These are phyloP conservation scores for Clamator glandarius DNA, from an alignment of 2,797 vertebrate genomes.

Conservation along the genomic window DNA sequence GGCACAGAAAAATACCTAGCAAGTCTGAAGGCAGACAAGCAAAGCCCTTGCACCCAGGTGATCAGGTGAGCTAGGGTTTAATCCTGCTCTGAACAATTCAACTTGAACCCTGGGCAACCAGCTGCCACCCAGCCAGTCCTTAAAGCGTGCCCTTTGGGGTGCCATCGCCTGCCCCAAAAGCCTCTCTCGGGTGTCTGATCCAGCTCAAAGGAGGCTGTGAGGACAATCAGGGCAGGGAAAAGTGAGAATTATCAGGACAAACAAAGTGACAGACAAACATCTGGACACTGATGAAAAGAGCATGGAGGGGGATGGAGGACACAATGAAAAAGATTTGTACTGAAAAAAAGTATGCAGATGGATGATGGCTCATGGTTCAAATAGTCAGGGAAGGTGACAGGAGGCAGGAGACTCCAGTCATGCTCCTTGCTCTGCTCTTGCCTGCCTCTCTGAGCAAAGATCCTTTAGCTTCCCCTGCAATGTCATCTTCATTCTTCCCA, in stretches of 20 bases:
- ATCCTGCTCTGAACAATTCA: neutral
- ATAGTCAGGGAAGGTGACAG: neutral
- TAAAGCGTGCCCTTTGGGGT: fast-evolving
- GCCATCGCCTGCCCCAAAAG: neutral
- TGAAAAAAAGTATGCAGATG: neutral
- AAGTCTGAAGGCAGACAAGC: neutral
- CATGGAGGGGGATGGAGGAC: fast-evolving
- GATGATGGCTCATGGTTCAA: neutral
- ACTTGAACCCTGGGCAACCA: fast-evolving
- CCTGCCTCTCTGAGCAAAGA: neutral
- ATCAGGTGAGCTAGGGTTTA: neutral
- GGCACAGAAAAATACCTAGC: neutral
- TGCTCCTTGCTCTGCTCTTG: neutral
- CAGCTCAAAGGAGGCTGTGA: neutral
- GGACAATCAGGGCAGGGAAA: neutral
- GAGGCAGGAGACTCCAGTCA: neutral
- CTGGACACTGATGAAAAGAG: neutral
- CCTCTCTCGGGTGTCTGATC: fast-evolving
- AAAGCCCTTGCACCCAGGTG: neutral
- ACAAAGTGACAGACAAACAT: neutral
- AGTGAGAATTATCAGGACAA: neutral
- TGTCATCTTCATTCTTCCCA: neutral
- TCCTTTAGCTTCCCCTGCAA: neutral
- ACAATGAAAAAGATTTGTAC: neutral
- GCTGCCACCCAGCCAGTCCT: neutral